phyloP scores from a whole-genome alignment of 2,797 vertebrate genomes.

The Poecilia velifera region DNA sequence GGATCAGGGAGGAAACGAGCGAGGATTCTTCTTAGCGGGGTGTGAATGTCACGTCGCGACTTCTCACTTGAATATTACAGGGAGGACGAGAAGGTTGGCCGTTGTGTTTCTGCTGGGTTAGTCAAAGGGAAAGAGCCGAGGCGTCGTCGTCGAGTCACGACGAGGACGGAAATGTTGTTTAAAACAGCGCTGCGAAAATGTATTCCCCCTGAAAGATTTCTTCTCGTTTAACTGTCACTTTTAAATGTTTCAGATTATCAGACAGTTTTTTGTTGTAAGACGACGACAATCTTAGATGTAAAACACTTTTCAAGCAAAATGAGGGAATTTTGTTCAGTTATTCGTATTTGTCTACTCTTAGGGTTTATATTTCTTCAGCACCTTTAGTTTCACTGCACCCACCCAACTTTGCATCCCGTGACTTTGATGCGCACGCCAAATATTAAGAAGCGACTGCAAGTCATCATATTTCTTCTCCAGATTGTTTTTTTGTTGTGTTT shows the following conservation, averaged over 20 bases:
- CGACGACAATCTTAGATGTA: background rate
- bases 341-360: background rate
- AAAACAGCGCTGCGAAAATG: constrained; percentile 1
- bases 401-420: constrained; percentile 1
- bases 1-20: constrained; percentile 43
- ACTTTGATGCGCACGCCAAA: constrained; percentile 31
- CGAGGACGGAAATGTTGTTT: background rate
- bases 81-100: background rate
- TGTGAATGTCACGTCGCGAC: background rate
- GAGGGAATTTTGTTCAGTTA: background rate
- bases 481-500: too few relatives aligned
- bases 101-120: constrained; percentile 1
- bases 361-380: background rate
- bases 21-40: background rate
- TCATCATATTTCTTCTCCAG: constrained; percentile 65
- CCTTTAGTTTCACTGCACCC: background rate
- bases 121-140: constrained; percentile 28
- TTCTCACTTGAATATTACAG: background rate
- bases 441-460: constrained; percentile 56
- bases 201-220: background rate
- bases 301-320: background rate
- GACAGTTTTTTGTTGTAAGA: background rate
- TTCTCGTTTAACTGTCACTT: background rate
- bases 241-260: background rate
- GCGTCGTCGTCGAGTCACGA: constrained; percentile 28